Evolutionary conservation across 1,140 invertebrate species (phyloP), one percentile per base, ranked within the genome.

Genomic region (Platorchestia sp.): DNA sequence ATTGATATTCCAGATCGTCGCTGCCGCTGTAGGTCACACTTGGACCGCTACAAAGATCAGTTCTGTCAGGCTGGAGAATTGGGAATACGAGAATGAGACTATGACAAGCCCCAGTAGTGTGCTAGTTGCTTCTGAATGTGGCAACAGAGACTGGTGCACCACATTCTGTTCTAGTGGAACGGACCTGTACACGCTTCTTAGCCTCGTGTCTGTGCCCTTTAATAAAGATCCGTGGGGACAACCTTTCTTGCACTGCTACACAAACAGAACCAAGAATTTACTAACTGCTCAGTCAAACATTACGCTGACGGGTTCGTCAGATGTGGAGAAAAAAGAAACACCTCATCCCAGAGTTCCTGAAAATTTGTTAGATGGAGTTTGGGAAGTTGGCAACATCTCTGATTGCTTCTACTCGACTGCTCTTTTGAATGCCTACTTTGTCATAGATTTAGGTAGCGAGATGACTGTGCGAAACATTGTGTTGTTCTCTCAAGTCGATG

Each of bases 201-300:
- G 91, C 14, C 5, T 93, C 14, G 45, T 93, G n/a, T 45, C 43
- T n/a, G 91, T 47, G 43, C 91, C 91, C 3, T 47, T 45, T 44
- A 93, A 93, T 47, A 7, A 93, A 45, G 91, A 93, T 47, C 91
- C 91, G 0, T 16, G 7, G 36, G 91, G 91, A 22, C 7, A 40
- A 27, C 91, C 91, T 47, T 93, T 44, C 91, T 40, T 93, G 14
- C 43, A 93, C 43, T 93, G 91, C n/a, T 93, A 41, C 91, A 45
- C 91, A 0, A 45, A 93, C 19, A 10, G 91, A 41, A 45, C 91
- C 47, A 10, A 45, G 22, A 93, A 93, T 44, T n/a, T 93, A 42
- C 91, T 93, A 44, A 93, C 45, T 40, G 91, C 91, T 27, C 91
- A 93, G 91, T 93, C 91, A 14, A 10, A 7, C n/a, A 93, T 93